phyloP scores from a whole-genome alignment of 2,113 vertebrate species.

The Thamnaconus septentrionalis region DNA sequence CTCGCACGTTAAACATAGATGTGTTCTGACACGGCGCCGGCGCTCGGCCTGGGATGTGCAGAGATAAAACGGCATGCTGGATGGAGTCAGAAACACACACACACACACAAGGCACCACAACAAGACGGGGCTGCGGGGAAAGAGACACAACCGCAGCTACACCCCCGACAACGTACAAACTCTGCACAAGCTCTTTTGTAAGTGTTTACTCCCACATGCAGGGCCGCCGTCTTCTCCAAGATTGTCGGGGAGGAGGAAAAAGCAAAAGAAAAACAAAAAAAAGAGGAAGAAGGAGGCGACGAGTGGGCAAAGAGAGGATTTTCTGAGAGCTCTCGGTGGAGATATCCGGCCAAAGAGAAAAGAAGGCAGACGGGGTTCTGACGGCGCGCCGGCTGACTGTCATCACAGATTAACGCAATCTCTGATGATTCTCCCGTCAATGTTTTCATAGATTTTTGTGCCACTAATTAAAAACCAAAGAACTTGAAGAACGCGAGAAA shows the following conservation, averaged over 20 bases:
- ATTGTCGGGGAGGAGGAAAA: neutral
- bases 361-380: constrained; percentile 22
- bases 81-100: constrained; percentile 36
- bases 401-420: constrained; percentile 16
- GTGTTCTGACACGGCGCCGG: constrained; percentile 47
- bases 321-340: constrained; percentile 21
- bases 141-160: constrained; percentile 36
- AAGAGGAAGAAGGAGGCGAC: constrained; percentile 27
- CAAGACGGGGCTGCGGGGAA: constrained; percentile 25
- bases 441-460: too few species aligned
- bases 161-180: constrained; percentile 27
- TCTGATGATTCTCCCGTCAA: constrained; percentile 28
- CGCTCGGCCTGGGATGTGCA: constrained; percentile 24
- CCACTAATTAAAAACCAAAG: neutral
- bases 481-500: constrained; percentile 20
- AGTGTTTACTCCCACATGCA: constrained; percentile 43
- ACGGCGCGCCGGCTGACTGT: constrained; percentile 29
- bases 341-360: constrained; percentile 10
- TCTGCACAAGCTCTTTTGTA: constrained; percentile 50
- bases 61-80: constrained; percentile 51
- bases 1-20: constrained; percentile 53
- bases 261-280: constrained; percentile 9
- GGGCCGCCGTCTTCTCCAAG: constrained; percentile 7
- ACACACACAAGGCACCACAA: constrained; percentile 14
- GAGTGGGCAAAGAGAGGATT: constrained; percentile 12